Evolutionary conservation across 2,888 invertebrate genomes (phyloP).

Genomic region (Cenopis cana): DNA sequence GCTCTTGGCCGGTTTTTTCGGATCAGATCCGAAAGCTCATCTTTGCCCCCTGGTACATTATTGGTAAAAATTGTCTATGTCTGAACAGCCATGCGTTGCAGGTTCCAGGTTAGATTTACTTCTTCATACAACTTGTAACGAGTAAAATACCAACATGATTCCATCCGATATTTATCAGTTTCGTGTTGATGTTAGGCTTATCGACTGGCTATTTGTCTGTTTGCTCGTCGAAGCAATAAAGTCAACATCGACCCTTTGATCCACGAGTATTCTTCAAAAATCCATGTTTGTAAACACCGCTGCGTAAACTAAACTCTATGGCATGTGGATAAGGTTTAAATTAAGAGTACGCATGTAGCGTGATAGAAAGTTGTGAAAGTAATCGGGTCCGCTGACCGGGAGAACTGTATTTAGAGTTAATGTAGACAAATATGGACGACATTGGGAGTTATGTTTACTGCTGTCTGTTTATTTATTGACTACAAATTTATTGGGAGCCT

Average conservation of each 20-base stretch:
- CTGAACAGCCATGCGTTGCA: too few relatives aligned
- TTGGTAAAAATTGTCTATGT: too few relatives aligned
- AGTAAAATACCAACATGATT: neutral
- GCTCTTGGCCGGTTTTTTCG: too few relatives aligned
- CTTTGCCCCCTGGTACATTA: too few relatives aligned
- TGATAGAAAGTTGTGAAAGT: neutral
- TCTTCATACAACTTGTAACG: neutral
- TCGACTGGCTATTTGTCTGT: constrained; percentile 23
- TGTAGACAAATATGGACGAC: constrained; percentile 5
- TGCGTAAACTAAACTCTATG: neutral
- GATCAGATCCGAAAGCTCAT: too few relatives aligned
- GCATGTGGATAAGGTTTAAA: neutral
- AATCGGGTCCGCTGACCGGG: neutral
- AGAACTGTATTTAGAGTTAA: constrained; percentile 14
- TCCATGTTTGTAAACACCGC: neutral
- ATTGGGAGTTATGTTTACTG: constrained; percentile 6
- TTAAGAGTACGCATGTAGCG: neutral
- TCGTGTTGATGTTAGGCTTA: constrained; percentile 3
- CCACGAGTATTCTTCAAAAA: neutral
- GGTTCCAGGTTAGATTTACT: too few relatives aligned
- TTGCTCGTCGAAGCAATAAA: constrained; percentile 28
- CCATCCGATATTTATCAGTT: constrained; percentile 13
- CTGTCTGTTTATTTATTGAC: neutral
- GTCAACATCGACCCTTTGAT: constrained; percentile 25
- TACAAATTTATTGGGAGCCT: neutral